Conservation (phyloP, 2,797 vertebrate species). For the Xenops minutus region DNA sequence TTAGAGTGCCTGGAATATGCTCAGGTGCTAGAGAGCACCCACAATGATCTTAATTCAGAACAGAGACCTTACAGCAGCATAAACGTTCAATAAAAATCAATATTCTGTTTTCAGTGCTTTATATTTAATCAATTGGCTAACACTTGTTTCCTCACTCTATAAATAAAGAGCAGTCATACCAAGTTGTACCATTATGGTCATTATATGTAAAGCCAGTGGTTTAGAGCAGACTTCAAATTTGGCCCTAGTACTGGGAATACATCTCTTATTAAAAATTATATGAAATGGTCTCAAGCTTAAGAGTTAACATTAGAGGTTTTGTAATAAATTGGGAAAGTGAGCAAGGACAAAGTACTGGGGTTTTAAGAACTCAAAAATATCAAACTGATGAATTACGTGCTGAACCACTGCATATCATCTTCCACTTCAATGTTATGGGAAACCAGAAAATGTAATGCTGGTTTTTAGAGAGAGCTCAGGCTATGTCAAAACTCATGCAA, state of each 20-base stretch:
- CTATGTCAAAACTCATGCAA: background rate
- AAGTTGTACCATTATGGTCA: background rate
- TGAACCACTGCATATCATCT: background rate
- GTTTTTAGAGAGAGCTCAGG: background rate
- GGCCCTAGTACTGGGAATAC: background rate
- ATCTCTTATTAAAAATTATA: background rate
- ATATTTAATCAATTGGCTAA: slow-evolving; percentile 22
- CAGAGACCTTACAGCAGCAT: background rate
- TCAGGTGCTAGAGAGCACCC: background rate
- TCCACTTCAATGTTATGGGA: background rate
- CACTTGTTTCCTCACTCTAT: background rate
- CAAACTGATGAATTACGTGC: slow-evolving; percentile 24
- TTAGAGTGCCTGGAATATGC: background rate
- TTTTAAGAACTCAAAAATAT: slow-evolving; percentile 41
- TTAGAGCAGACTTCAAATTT: background rate
- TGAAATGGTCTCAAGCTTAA: background rate
- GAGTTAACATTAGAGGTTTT: background rate
- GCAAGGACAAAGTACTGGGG: background rate
- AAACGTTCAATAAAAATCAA: slow-evolving; percentile 28
- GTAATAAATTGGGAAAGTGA: slow-evolving; percentile 24
- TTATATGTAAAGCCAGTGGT: background rate
- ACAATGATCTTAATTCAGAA: background rate
- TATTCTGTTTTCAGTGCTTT: slow-evolving; percentile 24
- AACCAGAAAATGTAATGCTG: background rate
- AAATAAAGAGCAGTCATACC: slow-evolving; percentile 5